Percentiles rank a stretch among this genome's conserved stretches.
Evolutionary conservation across 2,888 invertebrate species (phyloP).

Genomic region (Orchesellides sinensis): DNA sequence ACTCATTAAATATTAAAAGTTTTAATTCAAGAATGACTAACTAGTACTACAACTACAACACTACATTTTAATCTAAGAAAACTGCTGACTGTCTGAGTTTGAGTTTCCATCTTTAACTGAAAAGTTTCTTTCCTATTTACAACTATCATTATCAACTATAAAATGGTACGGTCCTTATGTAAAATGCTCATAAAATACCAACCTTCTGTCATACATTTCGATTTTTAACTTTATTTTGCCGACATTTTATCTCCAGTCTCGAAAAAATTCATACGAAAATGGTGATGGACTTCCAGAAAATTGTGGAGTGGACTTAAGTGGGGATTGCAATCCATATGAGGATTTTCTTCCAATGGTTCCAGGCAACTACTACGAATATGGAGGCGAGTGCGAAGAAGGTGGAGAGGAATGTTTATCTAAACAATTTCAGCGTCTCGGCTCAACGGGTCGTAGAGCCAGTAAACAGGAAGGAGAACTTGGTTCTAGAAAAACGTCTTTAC

Average conservation of each 20-base stretch:
- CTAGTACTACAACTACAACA: too few species aligned
- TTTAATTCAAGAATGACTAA: too few species aligned
- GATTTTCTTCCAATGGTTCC: background rate
- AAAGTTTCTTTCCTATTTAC: too few species aligned
- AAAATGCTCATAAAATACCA: too few species aligned
- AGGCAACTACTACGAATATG: constrained; percentile 14
- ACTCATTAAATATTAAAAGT: too few species aligned
- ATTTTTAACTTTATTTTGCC: background rate
- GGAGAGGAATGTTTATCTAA: constrained; percentile 26
- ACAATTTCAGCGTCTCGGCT: too few species aligned
- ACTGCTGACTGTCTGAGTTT: too few species aligned
- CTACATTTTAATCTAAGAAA: too few species aligned
- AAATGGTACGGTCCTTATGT: too few species aligned
- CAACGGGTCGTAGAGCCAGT: background rate
- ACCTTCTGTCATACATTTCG: too few species aligned
- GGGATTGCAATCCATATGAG: constrained; percentile 10
- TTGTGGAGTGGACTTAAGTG: constrained; percentile 43
- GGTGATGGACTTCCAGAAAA: constrained; percentile 10
- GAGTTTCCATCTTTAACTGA: too few species aligned
- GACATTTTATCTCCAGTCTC: background rate
- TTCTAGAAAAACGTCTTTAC: background rate
- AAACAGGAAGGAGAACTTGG: background rate
- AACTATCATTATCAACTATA: too few species aligned
- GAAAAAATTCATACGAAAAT: background rate
- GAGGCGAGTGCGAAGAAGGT: constrained; percentile 34